Evolutionary conservation across 2,888 invertebrate species (phyloP).

Genomic region (Microctonus hyperodae): DNA sequence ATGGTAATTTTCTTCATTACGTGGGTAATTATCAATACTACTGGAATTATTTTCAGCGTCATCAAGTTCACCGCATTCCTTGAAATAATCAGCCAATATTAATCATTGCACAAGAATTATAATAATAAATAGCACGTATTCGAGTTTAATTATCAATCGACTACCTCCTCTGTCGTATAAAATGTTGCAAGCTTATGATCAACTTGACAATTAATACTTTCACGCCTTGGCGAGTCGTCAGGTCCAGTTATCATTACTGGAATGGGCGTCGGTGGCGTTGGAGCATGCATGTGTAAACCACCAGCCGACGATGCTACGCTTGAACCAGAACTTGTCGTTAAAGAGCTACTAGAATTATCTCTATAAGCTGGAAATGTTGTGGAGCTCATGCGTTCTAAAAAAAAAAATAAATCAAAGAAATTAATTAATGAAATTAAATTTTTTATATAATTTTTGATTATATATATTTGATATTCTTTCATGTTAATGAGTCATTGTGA

Average conservation of each 20-base stretch:
- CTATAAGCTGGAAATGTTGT: conserved; percentile 61
- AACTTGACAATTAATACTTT: conserved; percentile 45
- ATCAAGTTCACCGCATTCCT: conserved; percentile 39
- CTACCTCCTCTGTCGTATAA: conserved; percentile 52
- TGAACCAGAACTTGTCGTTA: conserved; percentile 64
- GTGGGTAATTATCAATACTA: conserved; percentile 4
- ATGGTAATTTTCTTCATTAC: conserved; percentile 48
- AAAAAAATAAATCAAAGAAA: too few relatives aligned
- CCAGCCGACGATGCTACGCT: conserved; percentile 56
- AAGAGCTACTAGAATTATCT: conserved; percentile 71
- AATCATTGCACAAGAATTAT: not conserved
- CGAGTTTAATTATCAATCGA: not conserved
- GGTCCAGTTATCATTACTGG: conserved; percentile 63
- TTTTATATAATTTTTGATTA: too few relatives aligned
- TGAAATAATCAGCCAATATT: conserved; percentile 27
- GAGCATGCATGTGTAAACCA: conserved; percentile 67
- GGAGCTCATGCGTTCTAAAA: conserved; percentile 61
- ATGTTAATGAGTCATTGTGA: not conserved
- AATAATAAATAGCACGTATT: conserved; percentile 7
- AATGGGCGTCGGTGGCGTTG: conserved; percentile 65
- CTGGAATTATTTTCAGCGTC: conserved; percentile 26
- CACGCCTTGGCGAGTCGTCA: conserved; percentile 53
- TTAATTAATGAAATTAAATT: too few relatives aligned
- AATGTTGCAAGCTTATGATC: conserved; percentile 50
- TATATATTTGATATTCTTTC: too few relatives aligned